Percentiles rank a stretch among this genome's conserved stretches.
These are phyloP conservation scores for Manacus vitellinus DNA, from an alignment of 2,113 vertebrate genomes.

Conservation along the genomic window DNA sequence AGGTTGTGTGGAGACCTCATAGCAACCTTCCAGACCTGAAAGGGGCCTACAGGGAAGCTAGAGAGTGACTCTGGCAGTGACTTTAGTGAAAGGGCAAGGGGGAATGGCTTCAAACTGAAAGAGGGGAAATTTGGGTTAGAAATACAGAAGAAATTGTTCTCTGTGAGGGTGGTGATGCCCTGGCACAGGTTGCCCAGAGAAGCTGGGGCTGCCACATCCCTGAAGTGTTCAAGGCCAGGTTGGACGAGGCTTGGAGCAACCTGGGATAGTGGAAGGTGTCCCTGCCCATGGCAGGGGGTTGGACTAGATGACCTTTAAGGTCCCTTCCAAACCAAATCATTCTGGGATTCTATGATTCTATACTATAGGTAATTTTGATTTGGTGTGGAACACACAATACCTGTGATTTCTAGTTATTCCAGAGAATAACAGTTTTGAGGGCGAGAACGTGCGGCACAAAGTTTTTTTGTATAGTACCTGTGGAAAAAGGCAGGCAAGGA, in stretches of 20 bases:
- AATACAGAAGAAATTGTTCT: background rate
- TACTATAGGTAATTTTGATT: background rate
- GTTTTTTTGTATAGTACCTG: background rate
- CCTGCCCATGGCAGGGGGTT: background rate
- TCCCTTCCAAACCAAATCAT: background rate
- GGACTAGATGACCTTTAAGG: background rate
- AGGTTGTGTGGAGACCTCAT: background rate
- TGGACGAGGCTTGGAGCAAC: rapidly evolving
- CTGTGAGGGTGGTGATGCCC: background rate
- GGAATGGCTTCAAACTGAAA: background rate
- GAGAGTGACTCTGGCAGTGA: background rate
- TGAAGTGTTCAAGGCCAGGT: rapidly evolving
- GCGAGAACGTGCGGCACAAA: background rate
- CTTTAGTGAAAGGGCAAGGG: background rate
- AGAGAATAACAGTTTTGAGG: background rate
- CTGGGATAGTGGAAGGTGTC: background rate
- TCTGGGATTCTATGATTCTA: background rate
- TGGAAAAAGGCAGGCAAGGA: background rate
- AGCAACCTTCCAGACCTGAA: background rate
- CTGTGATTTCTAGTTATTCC: background rate
- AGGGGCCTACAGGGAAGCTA: background rate
- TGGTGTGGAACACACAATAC: background rate
- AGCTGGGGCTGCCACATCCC: background rate
- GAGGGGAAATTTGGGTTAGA: background rate
- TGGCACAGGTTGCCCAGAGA: background rate